Base-by-base conservation (phyloP, 1,140 invertebrate genomes). In the Drosophila aff. region DNA sequence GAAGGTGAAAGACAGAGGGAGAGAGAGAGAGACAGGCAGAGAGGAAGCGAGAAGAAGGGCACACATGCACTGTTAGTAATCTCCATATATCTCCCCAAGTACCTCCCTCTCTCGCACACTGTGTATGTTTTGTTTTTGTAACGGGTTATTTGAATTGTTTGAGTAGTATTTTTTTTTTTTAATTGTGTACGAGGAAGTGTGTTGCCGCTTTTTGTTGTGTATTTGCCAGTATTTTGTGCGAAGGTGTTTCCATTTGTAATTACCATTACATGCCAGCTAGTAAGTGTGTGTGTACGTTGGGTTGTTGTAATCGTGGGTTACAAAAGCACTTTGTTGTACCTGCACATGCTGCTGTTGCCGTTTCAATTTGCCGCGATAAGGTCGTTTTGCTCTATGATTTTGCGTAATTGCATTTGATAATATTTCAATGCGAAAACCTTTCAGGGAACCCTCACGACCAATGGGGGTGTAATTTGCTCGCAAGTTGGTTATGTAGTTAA, bases 361-460 rank as follows among this genome's bases (percentile, higher is more conserved):
- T 72, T 77, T 81, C 73, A 79, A 90, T 90, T 84, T 81, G 80
- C 81, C 78, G 78, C 85, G 67, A 89, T 89, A 89, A 89, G 85
- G 85, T 82, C 84, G 84, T 90, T 81, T 90, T 89, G 85, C 75
- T 90, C 72, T 79, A 85, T 81, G 78, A 76, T 82, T 89, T 90
- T 89, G 78, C 81, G 85, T 89, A 89, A 89, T 89, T 89, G 64
- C 85, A 77, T 85, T 85, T 90, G 79, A 89, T 89, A 82, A 89
- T 71, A 79, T 82, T 87, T 87, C 85, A 84, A 89, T 90, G 85
- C 40, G 46, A 76, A 66, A 66, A 76, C 73, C 46, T 67, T 67
- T 67, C 31, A 28, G 69, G 38, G 31, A 43, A 23, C 53, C 53
- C 53, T 55, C 52, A 55, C 28, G 26, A 6, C 36, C 52, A 38